Evolutionary conservation across 2,797 vertebrate species (phyloP), one percentile per base, ranked within the genome.

Genomic region (Silurus aristotelis): DNA sequence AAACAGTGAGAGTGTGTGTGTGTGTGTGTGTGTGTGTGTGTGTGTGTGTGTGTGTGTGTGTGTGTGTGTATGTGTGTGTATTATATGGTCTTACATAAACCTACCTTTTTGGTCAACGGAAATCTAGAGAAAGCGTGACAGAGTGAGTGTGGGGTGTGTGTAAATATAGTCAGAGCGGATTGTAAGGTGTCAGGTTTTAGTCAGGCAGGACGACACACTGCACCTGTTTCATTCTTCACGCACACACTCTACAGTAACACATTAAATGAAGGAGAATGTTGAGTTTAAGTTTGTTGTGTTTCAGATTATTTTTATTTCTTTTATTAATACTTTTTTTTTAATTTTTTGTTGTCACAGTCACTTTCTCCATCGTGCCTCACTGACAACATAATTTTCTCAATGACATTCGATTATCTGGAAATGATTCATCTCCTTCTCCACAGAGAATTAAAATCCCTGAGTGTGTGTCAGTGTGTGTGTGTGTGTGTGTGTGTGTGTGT

Each of bases 11-110:
- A 10, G 48, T 52, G 43, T 46, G 70, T 20, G 38, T 22, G 46
- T 10, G 38, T 73, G 71, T 38, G 72, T 82, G 66, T 84, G 75
- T 83, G 48, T 85, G 56, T 82, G 61, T 85, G 75, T 78, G 83
- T 79, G 77, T 80, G 83, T 14, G 73, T 31, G 82, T 79, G 81
- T 71, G 56, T 78, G 68, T 80, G 75, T 71, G 72, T 52, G 48
- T 52, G 48, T 70, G 31, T 43, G 67, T 43, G 67, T 43, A 38
- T 3, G 19, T 71, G 38, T 71, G 38, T 71, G 68, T 20, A 14
- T 20, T 22, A 10, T 9, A 19, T 38, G 27, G 27, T 31, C 15
- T 68, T 68, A 70, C 19, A 43, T 19, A 70, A 43, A 70, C 19
- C 68, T 46, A 6, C 15, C 14, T 17, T 31, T 67, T 31, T 67